phyloP scores from a whole-genome alignment of 2,113 vertebrate species.

The Scytalopus superciliaris region DNA sequence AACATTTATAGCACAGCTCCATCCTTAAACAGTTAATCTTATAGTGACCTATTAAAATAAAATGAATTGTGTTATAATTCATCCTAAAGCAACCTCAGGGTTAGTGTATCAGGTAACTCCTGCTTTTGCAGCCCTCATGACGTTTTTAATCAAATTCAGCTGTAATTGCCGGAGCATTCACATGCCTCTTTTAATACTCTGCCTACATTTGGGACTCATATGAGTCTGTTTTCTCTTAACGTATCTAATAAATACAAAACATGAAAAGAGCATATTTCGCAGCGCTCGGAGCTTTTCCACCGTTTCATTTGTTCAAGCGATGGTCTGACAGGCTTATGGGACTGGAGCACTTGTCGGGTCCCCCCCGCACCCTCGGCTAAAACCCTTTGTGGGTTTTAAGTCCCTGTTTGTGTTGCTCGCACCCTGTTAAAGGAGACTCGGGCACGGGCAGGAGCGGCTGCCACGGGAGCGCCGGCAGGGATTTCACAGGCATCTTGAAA shows the following conservation, averaged over 20 bases:
- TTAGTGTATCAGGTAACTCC: conserved; percentile 68
- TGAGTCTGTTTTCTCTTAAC: conserved; percentile 68
- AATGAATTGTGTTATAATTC: conserved; percentile 75
- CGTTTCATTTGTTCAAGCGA: background rate
- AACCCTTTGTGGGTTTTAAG: background rate
- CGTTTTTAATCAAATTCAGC: conserved; percentile 70
- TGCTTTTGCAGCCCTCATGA: conserved; percentile 50
- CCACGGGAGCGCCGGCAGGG: background rate
- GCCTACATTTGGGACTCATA: conserved; percentile 52
- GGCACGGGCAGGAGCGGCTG: background rate
- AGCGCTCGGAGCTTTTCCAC: conserved; percentile 2
- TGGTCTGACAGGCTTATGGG: background rate
- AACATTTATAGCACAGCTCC: conserved; percentile 63
- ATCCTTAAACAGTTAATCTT: conserved; percentile 75
- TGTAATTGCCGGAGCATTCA: conserved; percentile 58
- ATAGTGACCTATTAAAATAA: conserved; percentile 73
- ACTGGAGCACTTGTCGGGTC: background rate
- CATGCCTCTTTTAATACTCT: conserved; percentile 62
- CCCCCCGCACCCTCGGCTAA: background rate
- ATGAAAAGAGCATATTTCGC: conserved; percentile 32
- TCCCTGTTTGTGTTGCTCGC: background rate
- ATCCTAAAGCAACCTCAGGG: conserved; percentile 66
- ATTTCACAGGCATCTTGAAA: background rate
- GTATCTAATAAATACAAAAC: conserved; percentile 67
- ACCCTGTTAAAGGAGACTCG: background rate